These are phyloP conservation scores for Montipora foliosa DNA, from an alignment of 64 coral and sea anemone species.

Conservation along the genomic window DNA sequence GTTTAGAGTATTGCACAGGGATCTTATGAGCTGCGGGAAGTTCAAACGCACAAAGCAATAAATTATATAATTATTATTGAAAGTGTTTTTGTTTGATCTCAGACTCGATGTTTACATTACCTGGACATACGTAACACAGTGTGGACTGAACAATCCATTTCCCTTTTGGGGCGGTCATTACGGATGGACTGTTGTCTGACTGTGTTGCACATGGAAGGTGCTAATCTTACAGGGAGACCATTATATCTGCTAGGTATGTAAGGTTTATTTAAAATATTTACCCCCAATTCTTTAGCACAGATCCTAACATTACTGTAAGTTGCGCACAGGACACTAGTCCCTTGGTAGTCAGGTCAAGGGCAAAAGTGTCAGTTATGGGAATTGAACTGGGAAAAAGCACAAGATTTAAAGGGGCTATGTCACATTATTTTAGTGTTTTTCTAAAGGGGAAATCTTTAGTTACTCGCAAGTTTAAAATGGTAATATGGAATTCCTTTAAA, in stretches of 20 bases:
- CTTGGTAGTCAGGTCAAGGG: no score
- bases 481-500: no score
- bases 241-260: slow-evolving; percentile 90
- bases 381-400: no score
- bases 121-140: slow-evolving; percentile 91
- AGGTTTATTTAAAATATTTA: neutral
- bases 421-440: no score
- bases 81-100: neutral
- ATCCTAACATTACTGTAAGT: neutral
- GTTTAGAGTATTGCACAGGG: no score
- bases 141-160: slow-evolving; percentile 92
- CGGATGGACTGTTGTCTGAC: slow-evolving; percentile 81
- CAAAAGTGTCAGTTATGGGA: no score
- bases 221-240: slow-evolving; percentile 89
- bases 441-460: no score
- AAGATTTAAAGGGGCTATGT: no score
- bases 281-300: neutral
- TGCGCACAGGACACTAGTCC: no score
- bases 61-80: neutral
- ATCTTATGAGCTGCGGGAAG: no score
- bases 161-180: slow-evolving; percentile 80
- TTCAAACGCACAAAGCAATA: no score
- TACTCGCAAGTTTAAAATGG: no score
- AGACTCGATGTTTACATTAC: slow-evolving; percentile 92
- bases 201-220: slow-evolving; percentile 90